These are phyloP conservation scores for Drosophila murphyi DNA, from an alignment of 1,140 invertebrate species.

Conservation along the genomic window DNA sequence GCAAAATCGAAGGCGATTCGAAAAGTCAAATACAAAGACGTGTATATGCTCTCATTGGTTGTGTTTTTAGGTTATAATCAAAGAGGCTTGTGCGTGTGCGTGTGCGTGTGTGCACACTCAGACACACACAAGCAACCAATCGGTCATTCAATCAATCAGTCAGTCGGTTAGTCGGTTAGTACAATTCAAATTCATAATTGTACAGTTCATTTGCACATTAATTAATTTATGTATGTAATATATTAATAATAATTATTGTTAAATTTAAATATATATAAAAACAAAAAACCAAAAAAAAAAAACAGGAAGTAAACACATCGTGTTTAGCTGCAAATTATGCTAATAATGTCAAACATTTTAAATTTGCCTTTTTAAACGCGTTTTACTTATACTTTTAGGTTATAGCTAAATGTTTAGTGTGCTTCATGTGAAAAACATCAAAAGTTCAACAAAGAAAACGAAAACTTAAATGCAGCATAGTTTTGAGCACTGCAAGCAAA, in stretches of 20 bases:
- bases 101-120: constrained; percentile 33
- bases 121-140: constrained; percentile 52
- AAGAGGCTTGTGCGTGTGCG: constrained; percentile 62
- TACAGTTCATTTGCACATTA: constrained; percentile 76
- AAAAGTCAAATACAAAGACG: constrained; percentile 80
- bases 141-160: constrained; percentile 65
- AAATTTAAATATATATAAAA: constrained; percentile 6
- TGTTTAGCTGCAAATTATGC: constrained; percentile 63
- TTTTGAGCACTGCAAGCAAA: constrained; percentile 34
- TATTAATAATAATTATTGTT: constrained; percentile 33
- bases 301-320: constrained; percentile 22
- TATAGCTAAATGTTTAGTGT: constrained; percentile 72
- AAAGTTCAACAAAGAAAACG: constrained; percentile 25
- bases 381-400: constrained; percentile 48
- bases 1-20: constrained; percentile 50
- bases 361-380: constrained; percentile 70
- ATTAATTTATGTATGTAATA: constrained; percentile 49
- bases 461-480: constrained; percentile 15
- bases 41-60: constrained; percentile 85
- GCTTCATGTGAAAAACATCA: constrained; percentile 49
- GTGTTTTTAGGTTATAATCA: constrained; percentile 84
- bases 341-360: constrained; percentile 78
- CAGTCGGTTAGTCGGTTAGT: constrained; percentile 39
- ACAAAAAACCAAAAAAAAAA: not conserved
- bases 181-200: constrained; percentile 47